phyloP scores from a whole-genome alignment of 2,888 invertebrate genomes.

The Ptychoptera albimana region DNA sequence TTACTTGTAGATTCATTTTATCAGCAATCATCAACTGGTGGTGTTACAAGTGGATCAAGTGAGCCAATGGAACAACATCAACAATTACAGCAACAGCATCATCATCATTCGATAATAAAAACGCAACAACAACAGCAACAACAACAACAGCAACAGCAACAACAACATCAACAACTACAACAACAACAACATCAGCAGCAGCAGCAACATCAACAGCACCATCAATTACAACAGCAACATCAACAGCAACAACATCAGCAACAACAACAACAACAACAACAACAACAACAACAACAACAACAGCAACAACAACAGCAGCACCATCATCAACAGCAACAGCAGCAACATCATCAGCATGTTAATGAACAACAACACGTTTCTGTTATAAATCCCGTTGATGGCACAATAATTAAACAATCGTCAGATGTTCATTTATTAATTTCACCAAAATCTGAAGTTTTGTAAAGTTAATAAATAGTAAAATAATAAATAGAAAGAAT shows the following conservation, averaged over 20 bases:
- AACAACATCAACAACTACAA: too few relatives aligned
- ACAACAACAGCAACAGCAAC: constrained; percentile 1
- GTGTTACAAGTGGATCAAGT: too few relatives aligned
- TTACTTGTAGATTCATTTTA: too few relatives aligned
- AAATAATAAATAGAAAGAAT: too few relatives aligned
- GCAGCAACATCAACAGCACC: constrained; percentile 1
- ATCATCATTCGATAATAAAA: not conserved
- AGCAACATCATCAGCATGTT: not conserved
- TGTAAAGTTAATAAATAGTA: too few relatives aligned
- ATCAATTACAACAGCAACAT: constrained; percentile 1
- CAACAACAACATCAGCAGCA: constrained; percentile 2
- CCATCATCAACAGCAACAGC: not conserved
- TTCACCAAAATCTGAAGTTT: constrained; percentile 3
- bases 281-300: not conserved
- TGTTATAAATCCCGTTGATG: constrained; percentile 3
- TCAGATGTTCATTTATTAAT: constrained; percentile 1
- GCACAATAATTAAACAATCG: not conserved
- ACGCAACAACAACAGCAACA: not conserved
- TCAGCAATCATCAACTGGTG: too few relatives aligned
- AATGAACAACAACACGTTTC: constrained; percentile 2
- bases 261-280: constrained; percentile 3
- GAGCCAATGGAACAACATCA: constrained; percentile 1
- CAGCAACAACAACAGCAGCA: not conserved
- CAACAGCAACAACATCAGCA: constrained; percentile 1
- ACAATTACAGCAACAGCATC: constrained; percentile 1